These are phyloP conservation scores for Catostylus mosaicus DNA, from an alignment of 30 jellyfish, hydroid and myxozoan species.

Conservation along the genomic window DNA sequence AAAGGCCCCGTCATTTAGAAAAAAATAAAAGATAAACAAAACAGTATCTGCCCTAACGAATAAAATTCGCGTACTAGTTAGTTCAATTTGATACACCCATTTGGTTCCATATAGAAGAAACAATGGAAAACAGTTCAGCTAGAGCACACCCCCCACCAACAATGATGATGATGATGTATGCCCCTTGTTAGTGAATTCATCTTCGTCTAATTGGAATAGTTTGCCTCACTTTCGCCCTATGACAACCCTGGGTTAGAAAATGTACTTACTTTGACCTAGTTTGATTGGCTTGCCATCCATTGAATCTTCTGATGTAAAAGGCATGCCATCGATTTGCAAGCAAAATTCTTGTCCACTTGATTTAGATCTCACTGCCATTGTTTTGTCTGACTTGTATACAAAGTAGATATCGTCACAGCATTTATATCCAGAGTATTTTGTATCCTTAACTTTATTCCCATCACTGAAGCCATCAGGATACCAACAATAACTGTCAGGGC, in stretches of 20 bases:
- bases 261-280: neutral
- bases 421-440: neutral
- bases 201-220: no score
- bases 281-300: neutral
- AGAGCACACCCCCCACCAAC: no score
- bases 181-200: no score
- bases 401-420: neutral
- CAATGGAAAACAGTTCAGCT: no score
- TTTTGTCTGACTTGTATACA: neutral
- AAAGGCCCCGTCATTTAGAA: no score
- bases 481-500: slow-evolving; percentile 1
- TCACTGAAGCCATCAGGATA: neutral
- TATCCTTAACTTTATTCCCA: neutral
- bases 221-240: no score
- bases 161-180: no score
- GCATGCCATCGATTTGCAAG: slow-evolving; percentile 14
- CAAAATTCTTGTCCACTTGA: neutral
- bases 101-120: no score
- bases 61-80: no score
- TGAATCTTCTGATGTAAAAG: neutral
- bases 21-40: no score
- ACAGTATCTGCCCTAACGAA: no score
- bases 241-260: neutral
- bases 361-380: neutral
- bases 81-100: no score